phyloP scores from a whole-genome alignment of 2,888 invertebrate genomes.

The Nyleta sp. region DNA sequence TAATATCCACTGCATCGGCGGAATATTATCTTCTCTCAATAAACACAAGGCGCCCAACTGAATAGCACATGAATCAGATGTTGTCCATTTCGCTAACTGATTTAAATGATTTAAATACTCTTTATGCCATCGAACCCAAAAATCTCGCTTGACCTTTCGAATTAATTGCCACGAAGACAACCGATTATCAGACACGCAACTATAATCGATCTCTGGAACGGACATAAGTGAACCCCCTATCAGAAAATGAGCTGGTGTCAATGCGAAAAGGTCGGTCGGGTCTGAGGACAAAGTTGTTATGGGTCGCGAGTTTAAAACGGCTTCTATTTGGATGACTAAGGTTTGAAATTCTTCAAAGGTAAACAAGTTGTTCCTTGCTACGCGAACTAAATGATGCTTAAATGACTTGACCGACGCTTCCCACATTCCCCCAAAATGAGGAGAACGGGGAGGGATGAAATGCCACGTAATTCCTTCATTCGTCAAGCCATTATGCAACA shows the following conservation, averaged over 20 bases:
- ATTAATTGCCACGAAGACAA: not conserved
- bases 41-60: not conserved
- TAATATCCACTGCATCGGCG: not conserved
- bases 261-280: not conserved
- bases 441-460: slow-evolving; percentile 23
- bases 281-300: slow-evolving; percentile 31
- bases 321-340: slow-evolving; percentile 55
- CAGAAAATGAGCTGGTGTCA: not conserved
- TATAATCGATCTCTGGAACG: not conserved
- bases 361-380: not conserved
- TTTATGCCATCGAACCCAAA: not conserved
- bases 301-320: slow-evolving; percentile 60
- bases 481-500: not conserved
- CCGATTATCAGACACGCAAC: not conserved
- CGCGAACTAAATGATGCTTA: slow-evolving; percentile 2
- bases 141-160: not conserved
- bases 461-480: slow-evolving; percentile 38
- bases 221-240: not conserved
- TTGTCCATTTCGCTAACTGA: not conserved
- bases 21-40: no score
- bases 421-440: slow-evolving; percentile 34
- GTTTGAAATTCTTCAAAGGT: slow-evolving; percentile 67
- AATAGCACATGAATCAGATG: not conserved
- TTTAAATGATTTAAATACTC: not conserved
- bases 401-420: not conserved